Evolutionary conservation across 53 echinoderm and acorn worm genomes (phyloP).

Genomic region (Apostichopus leukothele): DNA sequence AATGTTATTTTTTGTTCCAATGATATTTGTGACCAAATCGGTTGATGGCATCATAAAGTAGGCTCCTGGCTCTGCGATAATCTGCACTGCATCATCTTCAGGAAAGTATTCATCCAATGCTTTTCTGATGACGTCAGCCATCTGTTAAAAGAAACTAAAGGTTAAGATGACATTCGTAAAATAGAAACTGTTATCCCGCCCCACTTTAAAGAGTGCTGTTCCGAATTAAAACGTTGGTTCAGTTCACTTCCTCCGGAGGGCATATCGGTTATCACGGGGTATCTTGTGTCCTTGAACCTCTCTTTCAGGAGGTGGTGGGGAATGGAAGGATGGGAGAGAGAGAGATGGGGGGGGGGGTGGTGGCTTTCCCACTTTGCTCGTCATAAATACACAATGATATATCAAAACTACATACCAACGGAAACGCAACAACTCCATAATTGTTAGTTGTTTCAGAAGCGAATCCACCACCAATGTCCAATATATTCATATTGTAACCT

Average conservation of each 20-base stretch:
- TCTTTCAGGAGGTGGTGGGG: neutral
- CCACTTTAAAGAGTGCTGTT: too few species aligned
- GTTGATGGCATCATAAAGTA: constrained; percentile 85
- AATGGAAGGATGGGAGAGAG: neutral
- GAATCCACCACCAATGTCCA: constrained; percentile 95
- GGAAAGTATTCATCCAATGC: constrained; percentile 81
- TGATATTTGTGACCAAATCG: constrained; percentile 76
- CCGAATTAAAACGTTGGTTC: too few species aligned
- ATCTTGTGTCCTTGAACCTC: too few species aligned
- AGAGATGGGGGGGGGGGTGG: too few species aligned
- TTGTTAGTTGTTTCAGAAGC: constrained; percentile 62
- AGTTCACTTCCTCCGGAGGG: too few species aligned
- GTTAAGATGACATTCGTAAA: neutral
- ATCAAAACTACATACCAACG: neutral
- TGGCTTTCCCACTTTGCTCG: too few species aligned
- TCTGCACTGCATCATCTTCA: constrained; percentile 51
- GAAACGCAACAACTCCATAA: constrained; percentile 71
- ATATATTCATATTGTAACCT: constrained; percentile 69
- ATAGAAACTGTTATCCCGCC: neutral
- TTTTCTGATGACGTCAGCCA: constrained; percentile 72
- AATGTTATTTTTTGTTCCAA: constrained; percentile 17
- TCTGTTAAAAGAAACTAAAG: constrained; percentile 41
- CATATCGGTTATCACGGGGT: too few species aligned
- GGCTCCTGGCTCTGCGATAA: constrained; percentile 91
- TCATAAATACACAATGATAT: neutral